Percentiles rank a stretch among this genome's conserved stretches.
These are phyloP conservation scores for Paramormyrops hopkinsi DNA, from an alignment of 2,797 vertebrate genomes.

Conservation along the genomic window DNA sequence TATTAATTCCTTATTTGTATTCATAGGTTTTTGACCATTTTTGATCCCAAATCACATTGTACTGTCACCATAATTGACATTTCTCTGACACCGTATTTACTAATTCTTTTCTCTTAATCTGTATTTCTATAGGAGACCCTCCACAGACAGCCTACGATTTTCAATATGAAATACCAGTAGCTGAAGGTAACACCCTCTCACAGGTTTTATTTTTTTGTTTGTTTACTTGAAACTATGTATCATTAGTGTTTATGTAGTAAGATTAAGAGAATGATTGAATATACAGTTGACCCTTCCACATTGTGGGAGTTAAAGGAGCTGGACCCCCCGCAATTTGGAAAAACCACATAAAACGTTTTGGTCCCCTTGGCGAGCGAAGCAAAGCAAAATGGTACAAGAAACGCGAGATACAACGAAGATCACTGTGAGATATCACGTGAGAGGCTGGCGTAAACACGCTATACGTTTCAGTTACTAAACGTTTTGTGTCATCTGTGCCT, in stretches of 20 bases:
- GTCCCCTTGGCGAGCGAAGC: background rate
- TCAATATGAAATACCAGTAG: constrained; percentile 44
- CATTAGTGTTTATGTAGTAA: background rate
- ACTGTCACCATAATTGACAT: background rate
- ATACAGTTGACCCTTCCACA: background rate
- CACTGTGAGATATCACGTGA: background rate
- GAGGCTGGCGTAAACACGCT: background rate
- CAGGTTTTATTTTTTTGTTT: background rate
- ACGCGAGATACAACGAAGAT: background rate
- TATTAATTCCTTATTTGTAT: background rate
- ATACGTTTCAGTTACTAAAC: background rate
- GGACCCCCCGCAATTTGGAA: background rate
- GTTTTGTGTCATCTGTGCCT: background rate
- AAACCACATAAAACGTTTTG: background rate
- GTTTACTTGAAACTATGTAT: background rate
- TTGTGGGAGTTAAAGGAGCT: background rate
- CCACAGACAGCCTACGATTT: constrained; percentile 52
- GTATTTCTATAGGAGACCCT: constrained; percentile 44
- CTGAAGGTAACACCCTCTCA: constrained; percentile 47
- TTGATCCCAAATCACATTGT: background rate
- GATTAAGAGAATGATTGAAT: background rate
- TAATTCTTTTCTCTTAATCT: background rate
- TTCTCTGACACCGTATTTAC: background rate
- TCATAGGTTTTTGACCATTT: background rate
- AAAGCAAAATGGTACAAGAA: background rate